A percentile compares a stretch with the other conserved stretches of the same genome.
These are phyloP conservation scores for Chironomus tepperi DNA, from an alignment of 1,140 invertebrate species.

Conservation along the genomic window DNA sequence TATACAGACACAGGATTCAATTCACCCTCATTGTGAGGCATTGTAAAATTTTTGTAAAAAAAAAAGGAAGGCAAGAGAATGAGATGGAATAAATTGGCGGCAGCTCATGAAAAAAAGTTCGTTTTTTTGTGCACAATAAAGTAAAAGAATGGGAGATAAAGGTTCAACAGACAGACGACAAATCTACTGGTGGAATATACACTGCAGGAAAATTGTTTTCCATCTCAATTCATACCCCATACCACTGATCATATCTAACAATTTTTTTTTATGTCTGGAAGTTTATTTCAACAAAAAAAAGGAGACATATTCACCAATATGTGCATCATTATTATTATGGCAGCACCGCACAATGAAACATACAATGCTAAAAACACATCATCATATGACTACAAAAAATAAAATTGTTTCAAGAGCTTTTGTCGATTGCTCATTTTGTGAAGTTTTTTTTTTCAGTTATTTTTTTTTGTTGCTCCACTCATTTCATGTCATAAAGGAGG, in stretches of 20 bases:
- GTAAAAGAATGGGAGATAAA: not conserved
- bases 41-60: not conserved
- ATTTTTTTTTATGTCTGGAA: not conserved
- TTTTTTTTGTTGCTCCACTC: too few relatives aligned
- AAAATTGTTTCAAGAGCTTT: constrained; percentile 1
- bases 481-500: not conserved
- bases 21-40: not conserved
- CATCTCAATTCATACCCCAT: not conserved
- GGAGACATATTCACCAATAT: not conserved
- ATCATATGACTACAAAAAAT: not conserved
- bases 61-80: not conserved
- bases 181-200: not conserved
- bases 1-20: not conserved
- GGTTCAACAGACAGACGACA: constrained; percentile 16
- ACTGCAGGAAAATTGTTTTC: constrained; percentile 13
- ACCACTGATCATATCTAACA: not conserved
- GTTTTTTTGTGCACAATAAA: not conserved
- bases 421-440: constrained; percentile 7
- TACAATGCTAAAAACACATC: not conserved
- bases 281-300: not conserved
- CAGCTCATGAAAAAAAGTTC: constrained; percentile 1
- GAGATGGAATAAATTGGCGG: not conserved
- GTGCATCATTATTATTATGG: not conserved
- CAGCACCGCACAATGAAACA: not conserved
- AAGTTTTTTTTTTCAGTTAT: not conserved